Evolutionary conservation across 2,888 invertebrate species (phyloP), one percentile per base, ranked within the genome.

Genomic region (Caenorhabditis sp.): DNA sequence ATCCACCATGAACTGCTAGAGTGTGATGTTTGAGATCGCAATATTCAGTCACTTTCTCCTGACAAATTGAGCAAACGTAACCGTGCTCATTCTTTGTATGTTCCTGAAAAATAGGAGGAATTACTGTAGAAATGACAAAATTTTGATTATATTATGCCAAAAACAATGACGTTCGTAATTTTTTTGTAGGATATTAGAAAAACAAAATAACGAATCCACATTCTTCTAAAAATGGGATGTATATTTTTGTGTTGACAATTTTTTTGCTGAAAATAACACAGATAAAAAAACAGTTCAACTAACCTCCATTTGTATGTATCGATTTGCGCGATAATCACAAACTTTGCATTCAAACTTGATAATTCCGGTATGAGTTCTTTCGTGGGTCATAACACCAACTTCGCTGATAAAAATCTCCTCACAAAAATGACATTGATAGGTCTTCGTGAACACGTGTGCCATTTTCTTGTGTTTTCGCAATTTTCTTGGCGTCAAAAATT

Each of bases 361-460:
- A 59, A 87, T 88, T 62, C 87, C 87, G 7, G 88, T 88, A 70
- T 88, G 88, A 31, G 86, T 77, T 49, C 88, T 77, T 64, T 88
- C 87, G 61, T 88, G 87, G 1, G 85, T 84, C 36, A 83, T 80
- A 3, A 75, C 77, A 31, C 66, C 72, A 52, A 68, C 63, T 60
- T 87, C 86, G 38, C 76, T 81, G 26, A 82, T 84, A 71, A 87
- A 86, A 21, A 81, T 64, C 38, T 87, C 85, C 1, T 84, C 84
- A 65, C 86, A 86, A 59, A 86, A 86, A 65, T 86, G 85, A 59
- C 87, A 87, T 27, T 80, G 81, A 60, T 71, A 85, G 1, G 86
- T 85, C 60, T 83, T 84, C 1, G 83, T 83, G 68, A 85, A 84
- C 5, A 87, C 84, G 63, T 86, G 86, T 8, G 80, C 67, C 84